Conservation (phyloP, 2,113 vertebrate genomes). For the Gasterosteus aculeatus region DNA sequence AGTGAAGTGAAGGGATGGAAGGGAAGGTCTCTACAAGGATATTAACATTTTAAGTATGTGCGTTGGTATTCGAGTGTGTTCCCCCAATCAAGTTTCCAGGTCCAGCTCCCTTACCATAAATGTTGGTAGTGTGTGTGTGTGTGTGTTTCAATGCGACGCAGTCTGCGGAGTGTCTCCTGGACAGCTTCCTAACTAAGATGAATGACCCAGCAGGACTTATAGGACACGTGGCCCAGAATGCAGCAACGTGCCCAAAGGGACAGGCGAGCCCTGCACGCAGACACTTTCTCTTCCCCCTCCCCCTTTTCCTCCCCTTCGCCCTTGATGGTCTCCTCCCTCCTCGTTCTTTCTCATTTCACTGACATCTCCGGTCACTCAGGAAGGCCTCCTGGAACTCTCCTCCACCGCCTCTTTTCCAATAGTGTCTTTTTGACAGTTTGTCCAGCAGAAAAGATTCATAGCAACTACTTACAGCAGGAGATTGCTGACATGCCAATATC, state of each 20-base stretch:
- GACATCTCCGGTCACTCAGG: not conserved
- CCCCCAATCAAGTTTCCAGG: slow-evolving; percentile 15
- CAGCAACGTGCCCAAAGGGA: slow-evolving; percentile 44
- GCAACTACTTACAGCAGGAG: not conserved
- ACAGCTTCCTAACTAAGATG: slow-evolving; percentile 75
- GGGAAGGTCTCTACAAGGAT: slow-evolving; percentile 10
- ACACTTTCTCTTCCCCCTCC: slow-evolving; percentile 6
- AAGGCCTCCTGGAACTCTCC: not conserved
- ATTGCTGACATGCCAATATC: slow-evolving; percentile 22
- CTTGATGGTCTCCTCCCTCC: slow-evolving; percentile 22
- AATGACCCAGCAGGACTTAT: slow-evolving; percentile 57
- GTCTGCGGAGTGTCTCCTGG: slow-evolving; percentile 42
- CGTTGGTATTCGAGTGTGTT: not conserved
- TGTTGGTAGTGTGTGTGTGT: slow-evolving; percentile 23
- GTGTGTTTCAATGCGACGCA: slow-evolving; percentile 40
- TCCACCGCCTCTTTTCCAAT: not conserved
- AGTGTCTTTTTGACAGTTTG: no score
- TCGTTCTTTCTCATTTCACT: not conserved
- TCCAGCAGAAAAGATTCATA: not conserved
- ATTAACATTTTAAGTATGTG: slow-evolving; percentile 17
- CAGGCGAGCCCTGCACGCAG: not conserved
- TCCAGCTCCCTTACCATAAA: slow-evolving; percentile 6
- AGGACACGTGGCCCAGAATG: slow-evolving; percentile 65
- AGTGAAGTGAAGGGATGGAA: not conserved
- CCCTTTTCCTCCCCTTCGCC: slow-evolving; percentile 1